Evolutionary conservation across 2,797 vertebrate genomes (phyloP), one percentile per base, ranked within the genome.

Genomic region (Emys orbicularis): DNA sequence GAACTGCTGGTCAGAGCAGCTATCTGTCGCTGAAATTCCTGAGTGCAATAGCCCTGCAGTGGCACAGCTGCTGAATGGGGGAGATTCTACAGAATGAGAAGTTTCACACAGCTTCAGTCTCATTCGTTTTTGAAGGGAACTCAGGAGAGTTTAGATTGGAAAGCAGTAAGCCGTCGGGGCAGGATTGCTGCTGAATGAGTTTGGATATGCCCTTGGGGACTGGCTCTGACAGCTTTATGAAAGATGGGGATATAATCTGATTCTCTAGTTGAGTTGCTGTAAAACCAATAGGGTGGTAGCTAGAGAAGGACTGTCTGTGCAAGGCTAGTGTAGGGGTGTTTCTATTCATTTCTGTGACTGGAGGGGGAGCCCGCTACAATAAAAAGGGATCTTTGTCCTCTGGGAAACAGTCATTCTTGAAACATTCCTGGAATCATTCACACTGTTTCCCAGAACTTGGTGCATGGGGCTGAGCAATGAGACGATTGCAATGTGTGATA

Each of bases 61-160:
- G 87, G 82, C 37, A 56, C 93, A 95, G 93, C 93, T 92, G 96
- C 88, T 94, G 90, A 88, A 41, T 1, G 23, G 61, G 44, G 81
- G 18, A 37, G 83, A 81, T 86, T 94, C 94, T 92, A 86, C 53
- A 57, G 52, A 86, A 74, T 19, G 88, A 95, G 85, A 92, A 44
- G 13, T 92, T 96, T 77, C 76, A 93, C 83, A 72, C 83, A 92
- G 92, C 83, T 94, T 95, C 74, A 61, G 54, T 83, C 85, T 90
- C 95, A 87, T 5, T 96, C 47, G 53, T 29, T 96, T 95, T 95
- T 96, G 94, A 96, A 97, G 83, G 54, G 94, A 93, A 86, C 86
- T 84, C 96, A 96, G 93, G 94, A 95, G 96, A 96, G 92, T 90
- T 96, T 95, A 79, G 92, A 77, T 59, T 89, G 94, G 92, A 96